Evolutionary conservation across 2,113 vertebrate species (phyloP).

Genomic region (Arenaria interpres): DNA sequence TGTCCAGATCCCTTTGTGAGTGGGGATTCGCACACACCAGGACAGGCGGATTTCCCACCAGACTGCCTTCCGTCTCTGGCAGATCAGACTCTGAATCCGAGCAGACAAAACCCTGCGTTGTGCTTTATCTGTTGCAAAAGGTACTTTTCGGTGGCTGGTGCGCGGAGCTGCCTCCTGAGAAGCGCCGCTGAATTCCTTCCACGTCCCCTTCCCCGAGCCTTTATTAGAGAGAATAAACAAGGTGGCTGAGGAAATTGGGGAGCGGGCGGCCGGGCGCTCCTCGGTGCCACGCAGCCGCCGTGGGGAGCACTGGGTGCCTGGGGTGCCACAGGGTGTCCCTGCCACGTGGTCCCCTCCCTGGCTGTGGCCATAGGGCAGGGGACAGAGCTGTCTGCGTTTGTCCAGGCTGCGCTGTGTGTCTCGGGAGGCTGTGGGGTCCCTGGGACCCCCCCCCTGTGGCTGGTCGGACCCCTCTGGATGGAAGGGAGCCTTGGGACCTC

Average conservation of each 20-base stretch:
- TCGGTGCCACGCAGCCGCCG: background rate
- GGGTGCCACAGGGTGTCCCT: background rate
- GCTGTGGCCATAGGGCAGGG: background rate
- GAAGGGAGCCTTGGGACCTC: background rate
- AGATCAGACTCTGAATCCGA: background rate
- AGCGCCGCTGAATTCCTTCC: background rate
- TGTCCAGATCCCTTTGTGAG: background rate
- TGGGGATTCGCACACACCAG: background rate
- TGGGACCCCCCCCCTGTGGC: background rate
- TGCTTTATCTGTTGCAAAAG: background rate
- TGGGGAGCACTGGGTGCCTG: background rate
- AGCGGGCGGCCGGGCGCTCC: background rate
- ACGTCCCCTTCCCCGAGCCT: background rate
- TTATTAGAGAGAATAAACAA: background rate
- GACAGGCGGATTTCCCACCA: conserved; percentile 1
- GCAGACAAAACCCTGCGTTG: background rate
- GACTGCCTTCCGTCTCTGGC: background rate
- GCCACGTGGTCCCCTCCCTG: fast-evolving
- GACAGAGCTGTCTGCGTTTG: background rate
- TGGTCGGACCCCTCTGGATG: fast-evolving
- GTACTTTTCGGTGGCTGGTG: background rate
- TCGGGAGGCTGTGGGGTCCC: background rate
- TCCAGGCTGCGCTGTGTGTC: background rate
- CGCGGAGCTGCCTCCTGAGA: background rate
- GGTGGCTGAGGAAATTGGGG: background rate